phyloP scores from a whole-genome alignment of 2,113 vertebrate species.

The Dicentrarchus labrax region DNA sequence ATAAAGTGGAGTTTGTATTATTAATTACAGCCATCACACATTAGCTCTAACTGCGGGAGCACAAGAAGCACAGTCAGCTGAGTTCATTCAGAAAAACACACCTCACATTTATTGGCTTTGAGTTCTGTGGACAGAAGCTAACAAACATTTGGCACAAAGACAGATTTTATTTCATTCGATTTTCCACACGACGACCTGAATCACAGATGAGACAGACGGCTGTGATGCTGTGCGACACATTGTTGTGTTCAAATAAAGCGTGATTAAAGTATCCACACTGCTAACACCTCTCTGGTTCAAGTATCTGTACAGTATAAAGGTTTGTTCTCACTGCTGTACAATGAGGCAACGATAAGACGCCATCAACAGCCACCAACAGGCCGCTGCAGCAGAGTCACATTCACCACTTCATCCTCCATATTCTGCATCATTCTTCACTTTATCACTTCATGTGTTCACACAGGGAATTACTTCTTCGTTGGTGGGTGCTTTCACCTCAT shows the following conservation, averaged over 20 bases:
- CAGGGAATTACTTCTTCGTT: neutral
- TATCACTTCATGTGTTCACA: neutral
- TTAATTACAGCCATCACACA: no score
- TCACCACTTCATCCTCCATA: no score
- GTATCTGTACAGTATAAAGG: neutral
- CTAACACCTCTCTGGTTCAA: constrained; percentile 10
- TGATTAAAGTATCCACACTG: neutral
- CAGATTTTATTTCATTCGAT: constrained; percentile 25
- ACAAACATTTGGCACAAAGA: constrained; percentile 62
- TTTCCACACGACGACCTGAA: constrained; percentile 45
- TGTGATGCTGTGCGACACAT: neutral
- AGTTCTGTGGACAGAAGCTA: constrained; percentile 30
- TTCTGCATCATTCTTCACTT: neutral
- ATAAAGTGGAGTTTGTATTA: no score
- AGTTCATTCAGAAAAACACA: constrained; percentile 44
- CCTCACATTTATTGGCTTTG: constrained; percentile 62
- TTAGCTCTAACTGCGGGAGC: no score
- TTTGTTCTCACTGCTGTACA: neutral
- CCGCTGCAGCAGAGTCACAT: neutral
- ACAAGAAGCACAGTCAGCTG: constrained; percentile 1
- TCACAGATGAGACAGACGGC: constrained; percentile 32
- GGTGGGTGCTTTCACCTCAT: neutral
- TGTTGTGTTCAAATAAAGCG: neutral
- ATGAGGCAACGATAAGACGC: neutral
- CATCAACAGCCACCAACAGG: neutral